These are phyloP conservation scores for Burhinus bistriatus DNA, from an alignment of 2,113 vertebrate species.

Conservation along the genomic window DNA sequence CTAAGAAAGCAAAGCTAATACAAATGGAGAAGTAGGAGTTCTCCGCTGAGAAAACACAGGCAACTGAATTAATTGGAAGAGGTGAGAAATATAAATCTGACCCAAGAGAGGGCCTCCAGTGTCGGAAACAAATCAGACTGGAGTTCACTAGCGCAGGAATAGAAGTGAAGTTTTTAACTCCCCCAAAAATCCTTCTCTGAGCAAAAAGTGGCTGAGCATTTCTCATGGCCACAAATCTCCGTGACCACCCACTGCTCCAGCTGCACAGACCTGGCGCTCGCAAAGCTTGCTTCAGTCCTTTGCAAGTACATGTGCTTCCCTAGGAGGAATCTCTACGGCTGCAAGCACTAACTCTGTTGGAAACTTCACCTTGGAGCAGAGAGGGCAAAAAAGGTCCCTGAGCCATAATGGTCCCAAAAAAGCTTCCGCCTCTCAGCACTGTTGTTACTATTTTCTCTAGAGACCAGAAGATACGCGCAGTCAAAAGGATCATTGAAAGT, in stretches of 20 bases:
- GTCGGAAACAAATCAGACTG: background rate
- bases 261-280: background rate
- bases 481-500: background rate
- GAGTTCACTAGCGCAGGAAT: background rate
- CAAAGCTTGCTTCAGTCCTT: background rate
- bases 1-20: constrained; percentile 35
- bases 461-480: background rate
- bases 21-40: constrained; percentile 23
- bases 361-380: background rate
- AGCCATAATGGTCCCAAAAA: background rate
- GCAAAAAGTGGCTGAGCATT: background rate
- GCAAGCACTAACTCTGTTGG: background rate
- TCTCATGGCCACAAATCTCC: background rate
- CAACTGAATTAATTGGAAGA: constrained; percentile 51
- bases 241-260: background rate
- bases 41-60: constrained; percentile 25
- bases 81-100: constrained; percentile 23
- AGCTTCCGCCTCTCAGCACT: background rate
- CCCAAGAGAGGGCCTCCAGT: background rate
- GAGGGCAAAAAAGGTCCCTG: background rate
- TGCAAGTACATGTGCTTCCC: background rate
- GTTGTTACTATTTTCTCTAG: background rate
- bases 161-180: background rate
- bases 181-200: background rate
- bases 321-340: background rate